phyloP scores from a whole-genome alignment of 1,140 invertebrate species.

The Drosophila pachea region DNA sequence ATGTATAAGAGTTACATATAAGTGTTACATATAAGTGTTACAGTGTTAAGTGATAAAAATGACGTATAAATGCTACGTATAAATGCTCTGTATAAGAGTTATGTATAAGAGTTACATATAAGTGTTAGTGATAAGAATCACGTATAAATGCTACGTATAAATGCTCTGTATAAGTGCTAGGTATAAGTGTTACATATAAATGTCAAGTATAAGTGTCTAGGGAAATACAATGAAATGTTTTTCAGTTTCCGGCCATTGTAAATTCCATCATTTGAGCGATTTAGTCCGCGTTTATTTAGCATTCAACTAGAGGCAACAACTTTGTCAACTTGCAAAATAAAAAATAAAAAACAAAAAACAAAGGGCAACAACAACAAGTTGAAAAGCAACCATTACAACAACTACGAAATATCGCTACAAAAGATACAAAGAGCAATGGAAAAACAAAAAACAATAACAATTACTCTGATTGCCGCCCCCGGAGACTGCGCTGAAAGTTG shows the following conservation, averaged over 20 bases:
- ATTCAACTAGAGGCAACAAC: conserved; percentile 56
- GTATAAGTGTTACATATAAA: too few species aligned
- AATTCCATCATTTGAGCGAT: conserved; percentile 2
- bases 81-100: too few species aligned
- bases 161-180: not conserved
- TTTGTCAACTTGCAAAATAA: conserved; percentile 56
- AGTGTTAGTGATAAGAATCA: too few species aligned
- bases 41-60: too few species aligned
- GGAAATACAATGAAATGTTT: not conserved
- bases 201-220: not conserved
- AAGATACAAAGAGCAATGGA: conserved; percentile 22
- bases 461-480: conserved; percentile 69
- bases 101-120: too few species aligned
- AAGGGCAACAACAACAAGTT: conserved; percentile 1
- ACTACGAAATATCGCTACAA: not conserved
- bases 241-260: not conserved
- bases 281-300: conserved; percentile 34
- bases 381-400: too few species aligned
- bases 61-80: too few species aligned
- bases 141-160: not conserved
- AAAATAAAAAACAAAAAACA: conserved; percentile 30
- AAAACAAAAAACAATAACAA: conserved; percentile 64
- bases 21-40: too few species aligned
- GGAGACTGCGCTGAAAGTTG: conserved; percentile 47
- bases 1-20: too few species aligned